These are phyloP conservation scores for Rotaria socialis DNA, from an alignment of 2,888 invertebrate genomes.

Conservation along the genomic window DNA sequence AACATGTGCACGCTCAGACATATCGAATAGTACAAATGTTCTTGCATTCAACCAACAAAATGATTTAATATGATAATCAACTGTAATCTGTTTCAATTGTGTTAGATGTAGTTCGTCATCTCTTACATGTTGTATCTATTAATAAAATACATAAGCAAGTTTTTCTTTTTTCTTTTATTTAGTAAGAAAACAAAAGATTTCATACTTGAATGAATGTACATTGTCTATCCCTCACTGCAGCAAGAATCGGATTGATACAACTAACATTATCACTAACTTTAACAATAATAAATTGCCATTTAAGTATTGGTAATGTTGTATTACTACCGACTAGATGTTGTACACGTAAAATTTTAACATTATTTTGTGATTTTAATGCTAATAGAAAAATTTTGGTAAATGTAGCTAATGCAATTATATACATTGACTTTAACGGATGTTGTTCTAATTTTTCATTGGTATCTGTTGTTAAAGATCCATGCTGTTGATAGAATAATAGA, in stretches of 20 bases:
- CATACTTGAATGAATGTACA: constrained; percentile 74
- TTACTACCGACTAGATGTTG: constrained; percentile 59
- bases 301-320: constrained; percentile 77
- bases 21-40: constrained; percentile 78
- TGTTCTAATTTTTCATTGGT: constrained; percentile 54
- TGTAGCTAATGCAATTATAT: constrained; percentile 85
- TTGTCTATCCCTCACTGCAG: constrained; percentile 77
- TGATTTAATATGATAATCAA: constrained; percentile 37
- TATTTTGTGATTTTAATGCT: constrained; percentile 71
- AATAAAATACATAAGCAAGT: no score
- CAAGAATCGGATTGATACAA: constrained; percentile 76
- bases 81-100: constrained; percentile 32
- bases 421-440: constrained; percentile 70
- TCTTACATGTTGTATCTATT: constrained; percentile 61
- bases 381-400: constrained; percentile 72
- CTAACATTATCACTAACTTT: constrained; percentile 64
- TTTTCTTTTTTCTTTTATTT: no score
- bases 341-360: constrained; percentile 57
- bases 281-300: constrained; percentile 84
- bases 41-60: constrained; percentile 73
- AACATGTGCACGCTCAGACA: constrained; percentile 76
- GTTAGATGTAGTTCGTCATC: constrained; percentile 57
- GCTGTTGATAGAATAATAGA: constrained; percentile 62
- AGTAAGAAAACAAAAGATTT: no score
- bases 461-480: background rate